These are phyloP conservation scores for Casuarius casuarius DNA, from an alignment of 2,113 vertebrate species.

Conservation along the genomic window DNA sequence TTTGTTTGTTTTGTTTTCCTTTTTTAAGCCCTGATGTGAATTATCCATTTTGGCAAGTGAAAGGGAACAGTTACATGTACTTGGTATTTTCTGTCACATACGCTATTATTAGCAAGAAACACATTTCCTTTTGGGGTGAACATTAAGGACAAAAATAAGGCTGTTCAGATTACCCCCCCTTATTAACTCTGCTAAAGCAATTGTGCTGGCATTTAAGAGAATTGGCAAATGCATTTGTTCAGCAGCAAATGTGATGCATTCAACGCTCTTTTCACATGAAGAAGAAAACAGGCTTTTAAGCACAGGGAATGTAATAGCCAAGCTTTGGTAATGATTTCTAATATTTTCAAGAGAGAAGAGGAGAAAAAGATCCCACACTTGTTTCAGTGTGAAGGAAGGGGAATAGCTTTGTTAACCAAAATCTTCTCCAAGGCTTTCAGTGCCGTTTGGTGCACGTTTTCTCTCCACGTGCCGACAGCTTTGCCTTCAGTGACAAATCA, in stretches of 20 bases:
- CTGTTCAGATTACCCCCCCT: constrained; percentile 65
- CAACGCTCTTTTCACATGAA: constrained; percentile 49
- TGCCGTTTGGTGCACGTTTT: constrained; percentile 4
- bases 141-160: constrained; percentile 75
- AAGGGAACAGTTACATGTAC: constrained; percentile 71
- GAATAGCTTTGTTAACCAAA: constrained; percentile 37
- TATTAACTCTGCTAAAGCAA: constrained; percentile 67
- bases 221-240: constrained; percentile 64
- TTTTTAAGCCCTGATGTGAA: constrained; percentile 59
- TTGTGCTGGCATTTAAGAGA: constrained; percentile 59
- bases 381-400: background rate
- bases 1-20: constrained; percentile 55
- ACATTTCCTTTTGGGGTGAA: constrained; percentile 79
- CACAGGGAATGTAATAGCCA: background rate
- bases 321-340: constrained; percentile 43
- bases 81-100: constrained; percentile 70
- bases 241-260: constrained; percentile 50
- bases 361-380: background rate
- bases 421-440: constrained; percentile 12
- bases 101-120: constrained; percentile 77
- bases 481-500: constrained; percentile 31
- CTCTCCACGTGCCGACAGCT: background rate
- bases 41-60: constrained; percentile 67
- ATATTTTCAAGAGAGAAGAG: constrained; percentile 28
- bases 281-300: constrained; percentile 52